Percentiles rank a stretch among this genome's conserved stretches.
Evolutionary conservation across 2,113 vertebrate genomes (phyloP).

Genomic region (Steatornis caripensis): DNA sequence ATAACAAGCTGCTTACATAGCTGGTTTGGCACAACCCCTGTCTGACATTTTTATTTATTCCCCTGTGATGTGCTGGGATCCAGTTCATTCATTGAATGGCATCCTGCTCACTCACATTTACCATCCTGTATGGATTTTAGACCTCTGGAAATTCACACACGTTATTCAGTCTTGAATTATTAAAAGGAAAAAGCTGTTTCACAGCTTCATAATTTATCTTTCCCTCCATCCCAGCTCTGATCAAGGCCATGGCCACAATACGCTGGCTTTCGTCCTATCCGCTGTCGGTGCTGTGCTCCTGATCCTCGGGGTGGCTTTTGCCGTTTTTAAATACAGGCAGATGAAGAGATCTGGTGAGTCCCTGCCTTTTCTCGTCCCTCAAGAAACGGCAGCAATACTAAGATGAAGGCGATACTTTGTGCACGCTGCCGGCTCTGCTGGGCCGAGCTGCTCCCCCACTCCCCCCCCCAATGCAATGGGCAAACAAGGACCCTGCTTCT

Average conservation of each 20-base stretch:
- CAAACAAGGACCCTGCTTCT: background rate
- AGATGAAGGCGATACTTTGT: fast-evolving
- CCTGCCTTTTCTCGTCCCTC: background rate
- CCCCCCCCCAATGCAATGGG: too few species aligned
- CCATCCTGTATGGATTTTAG: background rate
- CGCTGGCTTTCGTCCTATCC: background rate
- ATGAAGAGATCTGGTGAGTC: constrained; percentile 71
- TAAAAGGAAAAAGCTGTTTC: background rate
- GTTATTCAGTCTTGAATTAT: background rate
- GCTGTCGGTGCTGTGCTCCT: constrained; percentile 40
- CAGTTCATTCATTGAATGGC: fast-evolving
- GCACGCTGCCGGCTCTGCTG: background rate
- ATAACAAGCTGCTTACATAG: background rate
- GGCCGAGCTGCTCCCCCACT: background rate
- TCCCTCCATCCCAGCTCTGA: constrained; percentile 41
- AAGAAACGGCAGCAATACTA: fast-evolving
- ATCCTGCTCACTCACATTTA: background rate
- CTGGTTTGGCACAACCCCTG: background rate
- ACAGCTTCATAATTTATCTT: background rate
- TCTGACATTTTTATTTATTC: background rate
- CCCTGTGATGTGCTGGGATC: background rate
- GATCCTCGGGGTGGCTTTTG: background rate
- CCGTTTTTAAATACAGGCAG: constrained; percentile 47
- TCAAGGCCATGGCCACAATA: background rate
- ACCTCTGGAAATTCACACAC: background rate